These are phyloP conservation scores for Ctenosaura bakeri DNA, from an alignment of 2,797 vertebrate genomes.

Conservation along the genomic window DNA sequence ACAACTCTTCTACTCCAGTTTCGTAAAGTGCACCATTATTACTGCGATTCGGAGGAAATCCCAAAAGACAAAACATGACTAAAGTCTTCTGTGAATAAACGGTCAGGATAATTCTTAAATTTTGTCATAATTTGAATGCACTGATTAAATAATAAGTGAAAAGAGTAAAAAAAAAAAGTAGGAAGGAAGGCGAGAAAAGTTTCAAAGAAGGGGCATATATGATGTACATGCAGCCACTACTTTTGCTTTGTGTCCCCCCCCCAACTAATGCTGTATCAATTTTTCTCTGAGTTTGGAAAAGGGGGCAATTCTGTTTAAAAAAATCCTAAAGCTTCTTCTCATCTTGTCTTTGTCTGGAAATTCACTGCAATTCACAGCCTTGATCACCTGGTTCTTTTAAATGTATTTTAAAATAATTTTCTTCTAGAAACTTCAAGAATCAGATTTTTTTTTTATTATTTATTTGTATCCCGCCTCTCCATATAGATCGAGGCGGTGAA, in stretches of 20 bases:
- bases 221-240: neutral
- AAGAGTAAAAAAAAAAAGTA: too few species aligned
- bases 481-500: too few species aligned
- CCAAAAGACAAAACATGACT: neutral
- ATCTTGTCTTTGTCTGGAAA: neutral
- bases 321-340: neutral
- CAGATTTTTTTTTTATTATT: too few species aligned
- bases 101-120: neutral
- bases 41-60: neutral
- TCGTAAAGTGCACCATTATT: conserved; percentile 18
- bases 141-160: neutral
- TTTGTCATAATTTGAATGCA: neutral
- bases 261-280: neutral
- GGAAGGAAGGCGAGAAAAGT: neutral
- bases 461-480: too few species aligned
- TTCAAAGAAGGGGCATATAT: neutral
- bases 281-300: neutral
- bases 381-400: neutral
- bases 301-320: neutral
- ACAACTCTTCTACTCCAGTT: neutral
- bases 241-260: neutral
- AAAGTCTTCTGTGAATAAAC: neutral
- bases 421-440: neutral
- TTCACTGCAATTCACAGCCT: neutral
- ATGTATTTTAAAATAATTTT: neutral